These are phyloP conservation scores for Trogon melanurus DNA, from an alignment of 2,113 vertebrate species.

Conservation along the genomic window DNA sequence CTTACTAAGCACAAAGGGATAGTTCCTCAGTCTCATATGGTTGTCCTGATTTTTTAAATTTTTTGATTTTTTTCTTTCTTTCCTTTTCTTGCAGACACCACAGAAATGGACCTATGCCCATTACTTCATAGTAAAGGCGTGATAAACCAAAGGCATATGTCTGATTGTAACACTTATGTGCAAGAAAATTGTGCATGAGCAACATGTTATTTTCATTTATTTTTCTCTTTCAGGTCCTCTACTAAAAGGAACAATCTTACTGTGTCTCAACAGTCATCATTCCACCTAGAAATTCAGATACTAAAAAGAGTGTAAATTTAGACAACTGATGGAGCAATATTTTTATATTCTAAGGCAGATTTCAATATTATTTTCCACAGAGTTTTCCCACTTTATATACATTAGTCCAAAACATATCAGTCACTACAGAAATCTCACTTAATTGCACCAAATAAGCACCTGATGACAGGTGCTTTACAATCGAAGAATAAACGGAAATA, in stretches of 20 bases:
- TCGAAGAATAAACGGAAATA: not conserved
- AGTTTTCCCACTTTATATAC: not conserved
- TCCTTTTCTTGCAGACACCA: not conserved
- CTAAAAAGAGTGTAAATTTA: not conserved
- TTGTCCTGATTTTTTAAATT: not conserved
- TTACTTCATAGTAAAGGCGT: not conserved
- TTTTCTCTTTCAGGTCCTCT: not conserved
- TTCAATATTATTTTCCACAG: not conserved
- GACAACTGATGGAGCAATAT: not conserved
- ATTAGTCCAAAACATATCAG: not conserved
- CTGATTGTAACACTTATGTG: not conserved
- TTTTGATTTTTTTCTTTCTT: no score
- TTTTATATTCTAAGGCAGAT: not conserved
- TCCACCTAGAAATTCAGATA: not conserved
- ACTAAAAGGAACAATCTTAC: not conserved
- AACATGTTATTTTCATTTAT: not conserved
- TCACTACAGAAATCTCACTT: not conserved
- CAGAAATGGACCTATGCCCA: not conserved
- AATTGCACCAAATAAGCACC: not conserved
- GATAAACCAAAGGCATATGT: not conserved
- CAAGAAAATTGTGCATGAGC: not conserved
- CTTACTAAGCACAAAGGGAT: not conserved
- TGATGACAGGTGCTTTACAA: not conserved
- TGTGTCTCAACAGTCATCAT: not conserved
- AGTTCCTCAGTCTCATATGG: not conserved